Evolutionary conservation across 2,113 vertebrate species (phyloP), one percentile per base, ranked within the genome.

Genomic region (Camelus bactrianus): DNA sequence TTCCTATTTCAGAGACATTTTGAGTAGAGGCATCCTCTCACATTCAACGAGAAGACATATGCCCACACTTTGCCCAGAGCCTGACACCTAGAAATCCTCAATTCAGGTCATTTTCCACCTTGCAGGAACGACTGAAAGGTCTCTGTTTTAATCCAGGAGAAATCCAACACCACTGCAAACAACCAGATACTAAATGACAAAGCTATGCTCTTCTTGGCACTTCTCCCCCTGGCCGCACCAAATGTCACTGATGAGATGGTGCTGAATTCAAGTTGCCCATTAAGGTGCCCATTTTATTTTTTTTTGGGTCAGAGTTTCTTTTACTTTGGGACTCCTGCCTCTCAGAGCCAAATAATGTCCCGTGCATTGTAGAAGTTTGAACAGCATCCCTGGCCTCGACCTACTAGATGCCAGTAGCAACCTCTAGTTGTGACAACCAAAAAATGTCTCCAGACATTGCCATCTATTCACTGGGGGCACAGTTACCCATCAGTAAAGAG

Each of bases 301-400:
- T 48, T 38, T n/a, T 46, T n/a, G 52, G 75, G 15, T 60, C 16
- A 32, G 28, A 7, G 16, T 9, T 67, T 76, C 38, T 38, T 54
- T 15, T 56, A 0, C 30, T 10, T 35, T 13, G 20, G 60, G n/a
- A 5, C 35, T 50, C 2, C 3, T 72, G 87, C 52, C 5, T 28
- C 17, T 28, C 81, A 48, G 15, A 46, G 56, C 32, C 2, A 22
- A 32, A 2, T 11, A 2, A 12, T 46, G 8, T 30, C 17, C 20
- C 46, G 15, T 15, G 15, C 9, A 22, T 6, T 20, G 10, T 0
- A 4, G 52, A 19, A 9, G 28, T 1, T 0, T 52, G 8, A 65
- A n/a, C 0, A 7, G 8, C 13, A 58, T 3, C 30, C 8, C 24
- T 56, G 81, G 65, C 42, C 42, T 38, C 24, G 11, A 6, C 10